phyloP scores from a whole-genome alignment of 2,797 vertebrate genomes.

The Salmo trutta region DNA sequence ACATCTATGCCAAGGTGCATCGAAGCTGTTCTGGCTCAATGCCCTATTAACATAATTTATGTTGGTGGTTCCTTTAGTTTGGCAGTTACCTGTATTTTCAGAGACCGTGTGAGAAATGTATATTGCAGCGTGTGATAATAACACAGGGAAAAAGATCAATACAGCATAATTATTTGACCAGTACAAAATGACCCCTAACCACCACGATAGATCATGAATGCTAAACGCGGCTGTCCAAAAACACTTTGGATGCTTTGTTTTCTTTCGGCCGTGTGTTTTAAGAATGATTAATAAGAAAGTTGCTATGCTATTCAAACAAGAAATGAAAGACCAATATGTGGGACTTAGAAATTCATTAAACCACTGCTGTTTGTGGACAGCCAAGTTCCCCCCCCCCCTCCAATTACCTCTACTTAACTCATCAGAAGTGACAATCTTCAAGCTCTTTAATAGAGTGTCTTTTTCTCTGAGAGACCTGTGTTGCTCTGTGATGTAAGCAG shows the following conservation, averaged over 20 bases:
- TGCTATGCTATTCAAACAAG: too few species aligned
- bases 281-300: neutral
- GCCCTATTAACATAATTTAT: too few species aligned
- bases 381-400: neutral
- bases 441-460: constrained; percentile 44
- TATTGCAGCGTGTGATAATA: neutral
- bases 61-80: too few species aligned
- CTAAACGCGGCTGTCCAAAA: neutral
- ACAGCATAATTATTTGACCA: constrained; percentile 1
- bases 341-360: neutral
- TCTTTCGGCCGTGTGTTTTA: neutral
- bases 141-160: too few species aligned
- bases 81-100: neutral
- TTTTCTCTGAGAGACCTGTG: constrained; percentile 61
- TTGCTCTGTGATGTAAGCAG: constrained; percentile 61
- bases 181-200: neutral
- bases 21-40: too few species aligned
- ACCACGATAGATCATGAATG: neutral
- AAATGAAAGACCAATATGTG: too few species aligned
- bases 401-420: constrained; percentile 6
- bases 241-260: neutral
- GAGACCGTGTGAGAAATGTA: neutral
- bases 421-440: constrained; percentile 20
- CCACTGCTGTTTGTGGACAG: neutral
- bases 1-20: too few species aligned